These are phyloP conservation scores for Pristionchus mayeri DNA, from an alignment of 2,888 invertebrate genomes.

Conservation along the genomic window DNA sequence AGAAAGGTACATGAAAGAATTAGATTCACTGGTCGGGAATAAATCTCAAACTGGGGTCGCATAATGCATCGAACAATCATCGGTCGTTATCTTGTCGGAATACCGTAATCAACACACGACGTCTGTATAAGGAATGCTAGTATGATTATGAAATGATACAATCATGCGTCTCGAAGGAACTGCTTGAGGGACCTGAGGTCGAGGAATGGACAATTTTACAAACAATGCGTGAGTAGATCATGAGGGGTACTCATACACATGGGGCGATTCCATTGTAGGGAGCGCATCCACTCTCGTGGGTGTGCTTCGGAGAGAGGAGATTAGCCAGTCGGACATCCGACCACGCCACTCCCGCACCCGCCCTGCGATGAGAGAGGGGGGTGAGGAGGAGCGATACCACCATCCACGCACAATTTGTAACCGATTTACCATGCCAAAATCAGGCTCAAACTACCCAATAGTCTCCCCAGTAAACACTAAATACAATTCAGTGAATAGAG, in stretches of 20 bases:
- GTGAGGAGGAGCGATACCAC: too few species aligned
- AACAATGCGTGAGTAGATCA: neutral
- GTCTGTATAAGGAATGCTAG: neutral
- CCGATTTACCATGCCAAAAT: too few species aligned
- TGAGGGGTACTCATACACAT: constrained; percentile 23
- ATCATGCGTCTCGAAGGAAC: neutral
- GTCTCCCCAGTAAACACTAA: too few species aligned
- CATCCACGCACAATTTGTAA: too few species aligned
- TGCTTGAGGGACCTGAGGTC: neutral
- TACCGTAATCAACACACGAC: neutral
- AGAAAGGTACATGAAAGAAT: neutral
- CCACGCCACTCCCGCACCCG: constrained; percentile 72
- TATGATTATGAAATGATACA: constrained; percentile 2
- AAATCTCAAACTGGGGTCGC: constrained; percentile 7
- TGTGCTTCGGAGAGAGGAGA: constrained; percentile 19
- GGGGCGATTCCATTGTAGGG: constrained; percentile 50
- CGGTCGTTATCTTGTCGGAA: neutral
- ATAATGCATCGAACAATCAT: neutral
- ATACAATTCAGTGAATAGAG: too few species aligned
- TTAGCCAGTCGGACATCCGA: constrained; percentile 56
- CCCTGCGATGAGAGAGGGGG: constrained; percentile 51
- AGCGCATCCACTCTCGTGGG: constrained; percentile 55
- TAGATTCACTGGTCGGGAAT: neutral
- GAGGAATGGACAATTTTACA: constrained; percentile 8
- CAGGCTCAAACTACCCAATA: too few species aligned